Percentiles rank a stretch among this genome's conserved stretches.
phyloP scores from a whole-genome alignment of 23 tunicate species.

The Diplosoma virens region DNA sequence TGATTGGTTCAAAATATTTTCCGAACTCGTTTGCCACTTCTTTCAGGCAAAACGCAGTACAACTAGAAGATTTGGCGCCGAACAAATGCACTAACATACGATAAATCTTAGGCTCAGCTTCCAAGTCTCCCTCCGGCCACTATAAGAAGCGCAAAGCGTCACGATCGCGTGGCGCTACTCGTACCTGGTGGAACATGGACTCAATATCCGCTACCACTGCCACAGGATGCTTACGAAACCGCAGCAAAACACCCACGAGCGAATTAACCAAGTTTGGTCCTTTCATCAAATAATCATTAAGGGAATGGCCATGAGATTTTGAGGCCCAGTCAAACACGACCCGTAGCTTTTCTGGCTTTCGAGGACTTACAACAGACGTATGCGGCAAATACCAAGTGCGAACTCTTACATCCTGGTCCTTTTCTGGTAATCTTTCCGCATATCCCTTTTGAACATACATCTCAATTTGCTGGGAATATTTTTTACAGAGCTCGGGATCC shows the following conservation, averaged over 20 bases:
- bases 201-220: slow-evolving; percentile 27
- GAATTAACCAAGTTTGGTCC: slow-evolving; percentile 41
- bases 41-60: slow-evolving; percentile 9
- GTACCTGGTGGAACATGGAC: slow-evolving; percentile 41
- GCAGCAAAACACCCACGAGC: slow-evolving; percentile 17
- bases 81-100: slow-evolving; percentile 29
- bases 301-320: background rate
- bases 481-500: background rate
- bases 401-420: background rate
- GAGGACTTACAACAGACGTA: slow-evolving; percentile 1
- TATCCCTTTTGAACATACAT: background rate
- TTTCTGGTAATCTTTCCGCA: slow-evolving; percentile 4
- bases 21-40: background rate
- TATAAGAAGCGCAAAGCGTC: slow-evolving; percentile 23
- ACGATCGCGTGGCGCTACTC: background rate
- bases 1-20: background rate
- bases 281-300: slow-evolving; percentile 12
- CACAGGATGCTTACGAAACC: slow-evolving; percentile 21
- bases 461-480: slow-evolving; percentile 1
- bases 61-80: slow-evolving; percentile 30
- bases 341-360: slow-evolving; percentile 14
- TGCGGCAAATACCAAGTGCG: background rate
- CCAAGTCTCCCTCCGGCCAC: slow-evolving; percentile 28
- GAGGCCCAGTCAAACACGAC: slow-evolving; percentile 19
- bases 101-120: background rate